Base-by-base conservation (phyloP, 2,797 vertebrate genomes). In the Myotis findleyi region DNA sequence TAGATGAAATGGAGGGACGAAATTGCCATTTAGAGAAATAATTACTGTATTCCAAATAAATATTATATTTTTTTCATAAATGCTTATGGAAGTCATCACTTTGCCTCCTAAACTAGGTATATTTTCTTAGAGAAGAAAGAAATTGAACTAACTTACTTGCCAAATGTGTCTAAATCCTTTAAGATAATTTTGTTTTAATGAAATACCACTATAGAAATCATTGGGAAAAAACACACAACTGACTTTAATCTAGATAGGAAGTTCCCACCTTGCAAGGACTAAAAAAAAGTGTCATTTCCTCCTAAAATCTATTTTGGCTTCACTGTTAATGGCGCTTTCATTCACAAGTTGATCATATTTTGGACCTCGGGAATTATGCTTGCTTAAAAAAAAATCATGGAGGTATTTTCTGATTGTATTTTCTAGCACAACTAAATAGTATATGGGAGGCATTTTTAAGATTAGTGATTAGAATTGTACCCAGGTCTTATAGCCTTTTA, bases 111-210 rank as follows among this genome's bases (percentile, higher is more conserved):
- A 93, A 55, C 14, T 76, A 90, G 53, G 77, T 97, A 47, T 91
- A 94, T 97, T 97, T 96, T 96, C 91, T 93, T 98, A 96, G 73
- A 96, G 87, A 96, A 97, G 80, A 97, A 97, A 98, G 82, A 94
- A 97, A 97, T 98, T 97, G 98, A 94, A 97, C 97, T 96, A 97
- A 97, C 97, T 96, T 97, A 97, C 96, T 97, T 96, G 69, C 79
- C 97, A 97, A 96, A 97, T 97, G 97, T 97, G n/a, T 94, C 92
- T 92, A 97, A 95, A 71, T 94, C 2, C 92, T 96, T 84, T 89
- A 90, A 97, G 97, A 57, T 89, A 97, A 95, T 97, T 97, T 90
- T 97, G 66, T 96, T 85, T 97, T 96, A 98, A 97, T 97, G 93
- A 97, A 97, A 94, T 47, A n/a, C 6, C 33, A 76, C 82, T 97